Percentiles rank a stretch among this genome's conserved stretches.
These are phyloP conservation scores for Silurus lanzhouensis DNA, from an alignment of 2,797 vertebrate species.

Conservation along the genomic window DNA sequence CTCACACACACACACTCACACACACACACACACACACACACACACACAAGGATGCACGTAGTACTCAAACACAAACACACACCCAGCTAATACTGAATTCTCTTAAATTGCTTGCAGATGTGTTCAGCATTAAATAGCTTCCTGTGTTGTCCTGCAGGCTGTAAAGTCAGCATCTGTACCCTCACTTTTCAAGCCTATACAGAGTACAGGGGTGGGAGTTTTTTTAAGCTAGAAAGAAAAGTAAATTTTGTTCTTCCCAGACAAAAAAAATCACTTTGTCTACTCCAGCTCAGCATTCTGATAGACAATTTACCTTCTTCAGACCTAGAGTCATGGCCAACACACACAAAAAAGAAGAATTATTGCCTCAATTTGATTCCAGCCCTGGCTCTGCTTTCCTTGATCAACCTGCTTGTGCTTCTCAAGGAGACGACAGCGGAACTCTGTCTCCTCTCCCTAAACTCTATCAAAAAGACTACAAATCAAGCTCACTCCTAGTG, in stretches of 20 bases:
- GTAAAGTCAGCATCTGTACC: conserved; percentile 55
- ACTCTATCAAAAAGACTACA: conserved; percentile 77
- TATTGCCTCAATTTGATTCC: conserved; percentile 65
- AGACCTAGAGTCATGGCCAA: conserved; percentile 59
- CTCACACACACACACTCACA: not conserved
- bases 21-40: not conserved
- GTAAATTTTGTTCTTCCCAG: conserved; percentile 50
- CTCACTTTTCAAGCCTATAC: conserved; percentile 17
- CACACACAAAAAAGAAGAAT: conserved; percentile 67
- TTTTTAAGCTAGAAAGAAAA: conserved; percentile 9
- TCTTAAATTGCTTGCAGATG: conserved; percentile 65
- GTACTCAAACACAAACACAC: not conserved
- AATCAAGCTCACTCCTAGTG: conserved; percentile 70
- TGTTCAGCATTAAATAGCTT: conserved; percentile 57
- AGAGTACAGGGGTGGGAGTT: conserved; percentile 36
- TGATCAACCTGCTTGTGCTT: conserved; percentile 77
- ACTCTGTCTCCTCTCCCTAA: conserved; percentile 71
- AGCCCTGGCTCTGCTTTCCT: conserved; percentile 64
- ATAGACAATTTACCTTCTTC: conserved; percentile 58
- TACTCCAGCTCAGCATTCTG: conserved; percentile 31
- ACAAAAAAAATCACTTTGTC: conserved; percentile 44
- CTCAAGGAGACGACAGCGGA: conserved; percentile 72
- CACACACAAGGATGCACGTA: not conserved
- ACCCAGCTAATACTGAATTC: conserved; percentile 56
- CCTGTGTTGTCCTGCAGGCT: conserved; percentile 47